Base-by-base conservation (phyloP, 64 coral and sea anemone species). In the Trachythela sp. region DNA sequence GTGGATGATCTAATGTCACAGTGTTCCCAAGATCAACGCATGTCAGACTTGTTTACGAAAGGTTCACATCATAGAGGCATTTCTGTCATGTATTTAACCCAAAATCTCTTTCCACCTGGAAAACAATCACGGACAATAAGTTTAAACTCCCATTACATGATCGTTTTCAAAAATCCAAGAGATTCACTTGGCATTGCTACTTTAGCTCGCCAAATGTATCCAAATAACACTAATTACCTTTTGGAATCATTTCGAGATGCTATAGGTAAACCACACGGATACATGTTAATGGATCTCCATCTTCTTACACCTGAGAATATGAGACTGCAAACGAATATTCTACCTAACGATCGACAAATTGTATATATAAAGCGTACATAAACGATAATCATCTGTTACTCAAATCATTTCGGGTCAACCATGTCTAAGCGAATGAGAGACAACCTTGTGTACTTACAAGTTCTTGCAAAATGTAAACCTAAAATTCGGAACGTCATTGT, bases 401-500 rank as follows among this genome's bases (percentile, higher is more conserved):
- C 42, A 45, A 4, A 45, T 45, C 42, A 6, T 68, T 68, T 22
- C 2, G 5, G 20, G 5, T 68, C 20, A 40, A 33, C 40, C 18
- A 68, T 68, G 59, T 68, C 59, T 6, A 68, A 52, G n/a, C 14
- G 64, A 48, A 67, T 88, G 34, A 64, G 36, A 67, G 20, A 18
- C n/a, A 86, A 52, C 48, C 20, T 50, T n/a, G 2, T 20, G 4
- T 51, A 86, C 13, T 36, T 54, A 33, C 45, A 60, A 48, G 48
- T 59, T 56, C 31, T 43, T 39, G 43, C 27, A 27, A 54, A 39
- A 32, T 87, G 43, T 48, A 87, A 87, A 34, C 85, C 85, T 56
- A 87, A 87, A 59, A 27, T 87, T 52, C 85, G 85, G 4, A 87
- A 87, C 34, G 85, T 54, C 1, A 49, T 87, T 0, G 32, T 87